Evolutionary conservation across 2,113 vertebrate species (phyloP), one percentile per base, ranked within the genome.

Genomic region (Nothoprocta pentlandii): DNA sequence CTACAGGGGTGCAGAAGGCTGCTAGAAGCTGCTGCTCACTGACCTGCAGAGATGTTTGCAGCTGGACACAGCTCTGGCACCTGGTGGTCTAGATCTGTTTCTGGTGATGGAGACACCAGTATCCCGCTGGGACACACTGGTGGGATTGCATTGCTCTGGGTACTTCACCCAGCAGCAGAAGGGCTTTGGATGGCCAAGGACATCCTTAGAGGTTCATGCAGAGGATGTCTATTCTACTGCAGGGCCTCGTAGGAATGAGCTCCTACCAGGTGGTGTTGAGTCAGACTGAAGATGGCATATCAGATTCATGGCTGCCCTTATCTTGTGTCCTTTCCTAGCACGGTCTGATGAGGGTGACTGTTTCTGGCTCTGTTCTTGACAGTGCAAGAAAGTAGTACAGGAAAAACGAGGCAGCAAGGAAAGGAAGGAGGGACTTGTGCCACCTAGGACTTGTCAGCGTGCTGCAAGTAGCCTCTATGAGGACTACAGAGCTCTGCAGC

Each of bases 261-360:
- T 47, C 1, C n/a, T 51, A 26, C 1, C 1, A 15, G 7, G 2
- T 25, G 4, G 42, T 8, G 6, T 13, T 15, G 79, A 78, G 32
- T 14, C 32, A 67, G 81, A 0, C 5, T 32, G 17, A 82, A 19
- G 53, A 68, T 69, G 20, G 32, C 19, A 44, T 32, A 62, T 34
- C 30, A 69, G 85, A 87, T 25, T 3, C 28, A 47, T 6, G 15
- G 32, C 4, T 6, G 44, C 49, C 32, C 46, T 10, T 10, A 49
- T 44, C 30, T n/a, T 39, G 28, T 34, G 32, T 4, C 6, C 16
- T 83, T 4, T 59, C 5, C 19, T 36, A 58, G 4, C 3, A 36
- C 6, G 71, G 14, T 53, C 36, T 59, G 8, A 69, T 39, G 9
- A 79, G 42, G 80, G 67, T 5, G 5, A 14, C 7, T 39, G 3